Evolutionary conservation across 2,113 vertebrate genomes (phyloP).

Genomic region (Casuarius casuarius): DNA sequence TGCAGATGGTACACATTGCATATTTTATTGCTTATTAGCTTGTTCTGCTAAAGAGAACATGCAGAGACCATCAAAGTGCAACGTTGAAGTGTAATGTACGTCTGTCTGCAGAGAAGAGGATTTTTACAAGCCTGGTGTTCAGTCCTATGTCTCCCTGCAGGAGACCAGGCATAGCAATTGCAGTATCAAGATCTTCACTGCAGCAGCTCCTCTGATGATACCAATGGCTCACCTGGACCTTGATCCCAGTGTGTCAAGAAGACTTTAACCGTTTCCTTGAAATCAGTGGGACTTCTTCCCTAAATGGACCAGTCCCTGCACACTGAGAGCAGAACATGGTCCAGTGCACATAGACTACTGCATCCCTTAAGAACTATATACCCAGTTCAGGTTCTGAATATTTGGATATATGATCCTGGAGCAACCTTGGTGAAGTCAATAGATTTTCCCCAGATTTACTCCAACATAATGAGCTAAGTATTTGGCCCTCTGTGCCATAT

Average conservation of each 20-base stretch:
- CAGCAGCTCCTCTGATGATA: neutral
- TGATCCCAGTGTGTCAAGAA: rapidly evolving
- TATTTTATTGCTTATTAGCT: neutral
- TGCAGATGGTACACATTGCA: neutral
- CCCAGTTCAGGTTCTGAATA: neutral
- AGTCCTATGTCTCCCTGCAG: neutral
- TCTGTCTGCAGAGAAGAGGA: neutral
- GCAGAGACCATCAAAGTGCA: neutral
- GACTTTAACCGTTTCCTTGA: neutral
- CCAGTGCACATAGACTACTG: neutral
- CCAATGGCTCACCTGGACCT: neutral
- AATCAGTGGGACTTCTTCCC: rapidly evolving
- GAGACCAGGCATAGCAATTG: neutral
- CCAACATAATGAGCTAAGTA: conserved; percentile 32
- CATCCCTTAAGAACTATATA: neutral
- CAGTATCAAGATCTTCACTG: neutral
- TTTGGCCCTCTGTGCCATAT: conserved; percentile 15
- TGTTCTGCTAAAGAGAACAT: neutral
- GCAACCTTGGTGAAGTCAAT: neutral
- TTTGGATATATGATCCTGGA: conserved; percentile 20
- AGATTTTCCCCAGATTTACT: conserved; percentile 44
- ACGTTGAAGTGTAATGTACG: neutral
- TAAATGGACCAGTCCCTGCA: neutral
- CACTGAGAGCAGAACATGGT: neutral
- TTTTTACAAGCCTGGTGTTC: neutral